A percentile compares a stretch with the other conserved stretches of the same genome.
Conservation (phyloP, 2,888 invertebrate genomes). For the Heliconius erato region DNA sequence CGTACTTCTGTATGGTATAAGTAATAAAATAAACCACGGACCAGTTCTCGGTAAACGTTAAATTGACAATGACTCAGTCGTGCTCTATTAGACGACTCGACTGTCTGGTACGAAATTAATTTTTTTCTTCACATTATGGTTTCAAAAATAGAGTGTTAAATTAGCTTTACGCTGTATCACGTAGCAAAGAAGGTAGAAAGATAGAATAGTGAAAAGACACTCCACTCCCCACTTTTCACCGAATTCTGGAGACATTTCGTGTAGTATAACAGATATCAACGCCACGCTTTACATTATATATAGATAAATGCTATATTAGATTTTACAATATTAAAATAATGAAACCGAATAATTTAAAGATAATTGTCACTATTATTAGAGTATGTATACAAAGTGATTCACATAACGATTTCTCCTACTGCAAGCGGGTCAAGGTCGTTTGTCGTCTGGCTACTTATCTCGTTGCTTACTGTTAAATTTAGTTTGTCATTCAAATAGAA, state of each 20-base stretch:
- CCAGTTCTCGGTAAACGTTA: conserved; percentile 41
- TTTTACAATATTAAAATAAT: background rate
- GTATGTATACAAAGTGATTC: conserved; percentile 60
- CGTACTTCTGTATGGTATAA: background rate
- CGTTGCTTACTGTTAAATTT: conserved; percentile 45
- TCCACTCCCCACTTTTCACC: too few relatives aligned
- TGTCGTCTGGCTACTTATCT: conserved; percentile 60
- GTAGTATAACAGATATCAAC: too few relatives aligned
- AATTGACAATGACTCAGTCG: conserved; percentile 41
- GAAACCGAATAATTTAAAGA: background rate
- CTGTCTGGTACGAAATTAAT: conserved; percentile 24
- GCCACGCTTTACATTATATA: too few relatives aligned
- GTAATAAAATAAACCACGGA: conserved; percentile 39
- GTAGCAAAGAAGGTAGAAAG: too few relatives aligned
- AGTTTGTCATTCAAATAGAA: conserved; percentile 35
- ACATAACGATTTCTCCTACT: conserved; percentile 77
- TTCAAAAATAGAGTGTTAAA: background rate
- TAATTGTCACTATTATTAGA: conserved; percentile 49
- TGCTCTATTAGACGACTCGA: conserved; percentile 30
- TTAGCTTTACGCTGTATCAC: too few relatives aligned
- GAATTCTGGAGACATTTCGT: too few relatives aligned
- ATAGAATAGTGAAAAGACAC: too few relatives aligned
- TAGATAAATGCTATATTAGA: background rate
- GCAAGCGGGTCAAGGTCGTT: conserved; percentile 78
- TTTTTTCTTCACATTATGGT: conserved; percentile 4